phyloP scores from a whole-genome alignment of 2,888 invertebrate species.

The Tetrapedia diversipes region DNA sequence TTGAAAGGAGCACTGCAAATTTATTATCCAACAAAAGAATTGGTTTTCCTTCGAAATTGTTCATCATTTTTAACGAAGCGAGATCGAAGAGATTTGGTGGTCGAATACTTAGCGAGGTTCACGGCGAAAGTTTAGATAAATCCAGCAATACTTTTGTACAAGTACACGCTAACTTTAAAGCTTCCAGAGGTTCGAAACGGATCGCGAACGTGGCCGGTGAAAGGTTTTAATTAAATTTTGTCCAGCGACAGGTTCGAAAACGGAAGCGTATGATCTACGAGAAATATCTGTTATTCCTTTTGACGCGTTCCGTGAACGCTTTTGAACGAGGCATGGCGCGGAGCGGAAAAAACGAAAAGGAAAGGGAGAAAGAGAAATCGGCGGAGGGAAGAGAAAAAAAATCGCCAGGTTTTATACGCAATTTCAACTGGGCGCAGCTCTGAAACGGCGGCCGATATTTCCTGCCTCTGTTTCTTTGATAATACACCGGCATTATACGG shows the following conservation, averaged over 20 bases:
- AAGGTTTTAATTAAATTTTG: not conserved
- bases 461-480: slow-evolving; percentile 2
- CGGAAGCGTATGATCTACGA: not conserved
- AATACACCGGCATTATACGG: slow-evolving; percentile 22
- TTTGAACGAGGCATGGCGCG: slow-evolving; percentile 20
- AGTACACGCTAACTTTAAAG: not conserved
- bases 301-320: not conserved
- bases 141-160: too few species aligned
- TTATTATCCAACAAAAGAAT: too few species aligned
- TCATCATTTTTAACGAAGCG: too few species aligned
- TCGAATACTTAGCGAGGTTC: too few species aligned
- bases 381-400: too few species aligned
- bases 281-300: not conserved
- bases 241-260: slow-evolving; percentile 14
- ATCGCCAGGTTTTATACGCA: not conserved
- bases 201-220: too few species aligned
- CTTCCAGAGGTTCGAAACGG: not conserved
- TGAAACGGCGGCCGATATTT: slow-evolving; percentile 5
- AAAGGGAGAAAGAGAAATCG: too few species aligned
- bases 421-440: not conserved
- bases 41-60: too few species aligned
- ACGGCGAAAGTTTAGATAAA: too few species aligned
- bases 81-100: too few species aligned
- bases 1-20: too few species aligned
- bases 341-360: too few species aligned